Conservation (phyloP, 2,113 vertebrate genomes). For the Motacilla tschutschensis region DNA sequence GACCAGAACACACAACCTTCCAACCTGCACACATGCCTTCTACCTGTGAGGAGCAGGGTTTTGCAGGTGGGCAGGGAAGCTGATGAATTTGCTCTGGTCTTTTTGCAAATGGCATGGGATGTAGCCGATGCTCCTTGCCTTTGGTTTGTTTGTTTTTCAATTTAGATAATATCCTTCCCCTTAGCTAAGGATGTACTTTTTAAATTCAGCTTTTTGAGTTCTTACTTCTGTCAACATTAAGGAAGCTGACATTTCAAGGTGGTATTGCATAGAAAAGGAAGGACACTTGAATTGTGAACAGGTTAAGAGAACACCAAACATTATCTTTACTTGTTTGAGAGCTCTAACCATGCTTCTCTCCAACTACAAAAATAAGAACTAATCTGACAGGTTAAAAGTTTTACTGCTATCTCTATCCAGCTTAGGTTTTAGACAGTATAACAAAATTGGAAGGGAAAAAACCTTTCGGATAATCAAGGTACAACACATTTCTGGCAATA, state of each 20-base stretch:
- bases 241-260: background rate
- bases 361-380: background rate
- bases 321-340: background rate
- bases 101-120: background rate
- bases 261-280: background rate
- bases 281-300: background rate
- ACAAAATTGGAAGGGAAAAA: background rate
- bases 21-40: background rate
- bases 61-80: background rate
- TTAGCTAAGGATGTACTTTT: background rate
- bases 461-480: background rate
- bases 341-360: background rate
- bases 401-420: background rate
- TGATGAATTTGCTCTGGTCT: background rate
- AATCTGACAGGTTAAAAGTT: background rate
- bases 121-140: background rate
- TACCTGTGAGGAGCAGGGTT: background rate
- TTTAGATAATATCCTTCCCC: background rate
- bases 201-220: background rate
- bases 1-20: background rate
- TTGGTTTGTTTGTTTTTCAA: background rate
- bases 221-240: background rate
- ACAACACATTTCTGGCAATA: rapidly evolving
- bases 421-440: background rate
- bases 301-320: background rate